Evolutionary conservation across 2,113 vertebrate genomes (phyloP).

Genomic region (Anhinga anhinga): DNA sequence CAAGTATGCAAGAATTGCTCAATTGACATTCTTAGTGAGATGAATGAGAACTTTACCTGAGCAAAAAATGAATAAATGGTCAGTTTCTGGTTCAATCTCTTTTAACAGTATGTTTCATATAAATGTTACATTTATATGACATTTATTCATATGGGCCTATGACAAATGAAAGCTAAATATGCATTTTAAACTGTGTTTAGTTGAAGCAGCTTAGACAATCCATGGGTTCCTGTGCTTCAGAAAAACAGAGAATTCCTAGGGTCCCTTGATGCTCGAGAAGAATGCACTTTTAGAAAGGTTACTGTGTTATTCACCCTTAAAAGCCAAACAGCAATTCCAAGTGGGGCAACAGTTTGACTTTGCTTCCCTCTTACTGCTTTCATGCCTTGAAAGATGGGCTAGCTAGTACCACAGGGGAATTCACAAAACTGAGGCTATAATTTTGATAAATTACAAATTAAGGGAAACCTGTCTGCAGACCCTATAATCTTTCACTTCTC

Average conservation of each 20-base stretch:
- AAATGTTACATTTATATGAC: not conserved
- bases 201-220: not conserved
- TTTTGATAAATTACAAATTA: not conserved
- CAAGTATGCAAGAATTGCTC: not conserved
- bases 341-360: not conserved
- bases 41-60: not conserved
- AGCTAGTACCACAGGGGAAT: not conserved
- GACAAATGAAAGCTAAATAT: not conserved
- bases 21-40: not conserved
- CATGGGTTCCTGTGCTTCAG: not conserved
- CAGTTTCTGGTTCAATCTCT: not conserved
- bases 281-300: not conserved
- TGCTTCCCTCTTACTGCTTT: not conserved
- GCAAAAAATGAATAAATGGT: not conserved
- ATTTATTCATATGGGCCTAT: not conserved
- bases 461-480: not conserved
- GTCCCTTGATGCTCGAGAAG: not conserved
- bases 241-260: not conserved
- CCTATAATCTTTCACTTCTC: not conserved
- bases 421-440: not conserved
- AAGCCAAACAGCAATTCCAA: not conserved
- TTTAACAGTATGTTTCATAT: not conserved
- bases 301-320: not conserved
- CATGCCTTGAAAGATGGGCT: not conserved
- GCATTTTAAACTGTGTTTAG: not conserved